Percentiles rank a stretch among this genome's conserved stretches.
phyloP scores from a whole-genome alignment of 2,113 vertebrate species.

The Otolemur garnettii region DNA sequence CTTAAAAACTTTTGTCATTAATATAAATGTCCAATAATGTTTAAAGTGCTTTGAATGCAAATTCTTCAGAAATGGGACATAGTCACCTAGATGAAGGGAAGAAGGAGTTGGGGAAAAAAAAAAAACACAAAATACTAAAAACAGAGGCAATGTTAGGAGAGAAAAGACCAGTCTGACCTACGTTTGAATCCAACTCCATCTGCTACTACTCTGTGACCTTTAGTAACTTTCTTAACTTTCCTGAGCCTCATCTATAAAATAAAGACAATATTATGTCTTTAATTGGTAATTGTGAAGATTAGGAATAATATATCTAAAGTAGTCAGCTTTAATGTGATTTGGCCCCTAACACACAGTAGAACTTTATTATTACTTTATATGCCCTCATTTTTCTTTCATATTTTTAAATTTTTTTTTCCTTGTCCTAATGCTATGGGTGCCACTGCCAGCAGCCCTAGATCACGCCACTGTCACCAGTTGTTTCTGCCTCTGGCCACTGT shows the following conservation, averaged over 20 bases:
- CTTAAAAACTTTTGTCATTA: slow-evolving; percentile 9
- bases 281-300: not conserved
- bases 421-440: not conserved
- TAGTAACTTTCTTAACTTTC: slow-evolving; percentile 16
- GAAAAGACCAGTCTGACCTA: not conserved
- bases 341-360: not conserved
- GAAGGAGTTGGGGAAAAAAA: not conserved
- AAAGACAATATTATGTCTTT: not conserved
- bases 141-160: not conserved
- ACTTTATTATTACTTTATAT: slow-evolving; percentile 3
- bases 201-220: not conserved
- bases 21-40: not conserved
- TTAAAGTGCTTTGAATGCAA: slow-evolving; percentile 17
- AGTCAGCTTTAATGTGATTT: not conserved
- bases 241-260: not conserved
- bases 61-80: not conserved
- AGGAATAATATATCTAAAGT: not conserved
- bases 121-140: not conserved
- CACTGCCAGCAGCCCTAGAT: not conserved
- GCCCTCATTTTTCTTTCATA: not conserved
- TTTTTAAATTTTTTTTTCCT: not conserved
- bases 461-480: slow-evolving; percentile 8
- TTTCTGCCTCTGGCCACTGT: not conserved
- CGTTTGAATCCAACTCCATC: not conserved
- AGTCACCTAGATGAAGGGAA: not conserved